Conservation (phyloP, 2,113 vertebrate genomes). For the Nesogale talazaci region DNA sequence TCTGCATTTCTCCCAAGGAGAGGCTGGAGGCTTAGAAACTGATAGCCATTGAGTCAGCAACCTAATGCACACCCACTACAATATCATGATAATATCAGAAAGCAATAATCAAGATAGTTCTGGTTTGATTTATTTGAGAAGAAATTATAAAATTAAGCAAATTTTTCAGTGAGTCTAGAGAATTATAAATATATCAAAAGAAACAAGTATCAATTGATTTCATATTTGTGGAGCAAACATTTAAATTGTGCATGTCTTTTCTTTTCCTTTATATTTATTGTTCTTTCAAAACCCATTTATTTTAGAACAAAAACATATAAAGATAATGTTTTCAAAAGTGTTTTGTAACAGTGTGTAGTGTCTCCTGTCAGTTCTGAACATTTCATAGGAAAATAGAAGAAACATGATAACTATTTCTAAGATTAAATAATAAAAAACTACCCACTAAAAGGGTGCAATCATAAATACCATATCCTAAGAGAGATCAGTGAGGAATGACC, state of each 20-base stretch:
- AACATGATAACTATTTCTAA: too few species aligned
- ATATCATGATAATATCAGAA: neutral
- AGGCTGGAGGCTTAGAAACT: too few species aligned
- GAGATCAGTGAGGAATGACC: too few species aligned
- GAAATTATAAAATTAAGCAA: neutral
- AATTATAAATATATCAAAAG: neutral
- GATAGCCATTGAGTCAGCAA: too few species aligned
- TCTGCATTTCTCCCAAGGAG: too few species aligned
- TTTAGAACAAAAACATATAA: neutral
- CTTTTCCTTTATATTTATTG: neutral
- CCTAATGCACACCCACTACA: too few species aligned
- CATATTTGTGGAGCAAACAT: neutral
- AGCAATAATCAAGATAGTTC: neutral
- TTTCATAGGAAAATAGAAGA: too few species aligned
- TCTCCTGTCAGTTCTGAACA: neutral
- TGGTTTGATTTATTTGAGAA: neutral
- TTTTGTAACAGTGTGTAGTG: neutral
- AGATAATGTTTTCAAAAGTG: neutral
- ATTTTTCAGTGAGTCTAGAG: neutral
- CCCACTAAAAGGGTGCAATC: too few species aligned
- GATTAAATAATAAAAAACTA: too few species aligned
- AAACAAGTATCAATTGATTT: neutral
- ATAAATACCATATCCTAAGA: too few species aligned
- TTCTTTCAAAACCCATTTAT: slow-evolving; percentile 22
- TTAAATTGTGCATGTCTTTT: neutral